Percentiles rank a stretch among this genome's conserved stretches.
phyloP scores from a whole-genome alignment of 1,140 invertebrate genomes.

The Bilobella aurantiaca region DNA sequence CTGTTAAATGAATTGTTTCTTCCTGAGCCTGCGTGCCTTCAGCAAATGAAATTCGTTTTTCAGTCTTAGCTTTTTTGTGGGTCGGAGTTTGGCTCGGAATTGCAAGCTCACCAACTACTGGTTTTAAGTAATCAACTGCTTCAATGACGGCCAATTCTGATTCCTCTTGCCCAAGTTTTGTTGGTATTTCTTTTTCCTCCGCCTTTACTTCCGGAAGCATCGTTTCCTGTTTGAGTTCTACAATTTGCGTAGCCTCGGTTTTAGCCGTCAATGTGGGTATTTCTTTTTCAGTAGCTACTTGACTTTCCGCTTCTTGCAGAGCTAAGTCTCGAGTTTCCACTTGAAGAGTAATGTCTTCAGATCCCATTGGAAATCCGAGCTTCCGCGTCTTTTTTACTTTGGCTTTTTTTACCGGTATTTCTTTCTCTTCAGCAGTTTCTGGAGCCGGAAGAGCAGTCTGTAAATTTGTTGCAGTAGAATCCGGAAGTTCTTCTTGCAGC shows the following conservation, averaged over 20 bases:
- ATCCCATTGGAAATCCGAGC: background rate
- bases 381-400: background rate
- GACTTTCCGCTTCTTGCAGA: background rate
- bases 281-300: background rate
- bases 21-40: background rate
- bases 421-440: background rate
- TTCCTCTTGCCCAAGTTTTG: background rate
- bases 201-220: background rate
- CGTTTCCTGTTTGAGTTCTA: background rate
- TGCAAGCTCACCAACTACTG: background rate
- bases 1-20: background rate
- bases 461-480: background rate
- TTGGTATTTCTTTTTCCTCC: background rate
- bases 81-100: background rate
- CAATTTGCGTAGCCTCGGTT: background rate
- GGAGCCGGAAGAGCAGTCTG: background rate
- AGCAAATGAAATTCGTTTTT: background rate
- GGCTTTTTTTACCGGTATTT: conserved; percentile 7
- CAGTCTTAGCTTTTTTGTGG: background rate
- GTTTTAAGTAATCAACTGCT: background rate
- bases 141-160: background rate
- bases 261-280: background rate
- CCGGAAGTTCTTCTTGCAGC: background rate
- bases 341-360: background rate
- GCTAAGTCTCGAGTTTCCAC: background rate